Evolutionary conservation across 2,888 invertebrate species (phyloP).

Genomic region (Punctoribates punctum): DNA sequence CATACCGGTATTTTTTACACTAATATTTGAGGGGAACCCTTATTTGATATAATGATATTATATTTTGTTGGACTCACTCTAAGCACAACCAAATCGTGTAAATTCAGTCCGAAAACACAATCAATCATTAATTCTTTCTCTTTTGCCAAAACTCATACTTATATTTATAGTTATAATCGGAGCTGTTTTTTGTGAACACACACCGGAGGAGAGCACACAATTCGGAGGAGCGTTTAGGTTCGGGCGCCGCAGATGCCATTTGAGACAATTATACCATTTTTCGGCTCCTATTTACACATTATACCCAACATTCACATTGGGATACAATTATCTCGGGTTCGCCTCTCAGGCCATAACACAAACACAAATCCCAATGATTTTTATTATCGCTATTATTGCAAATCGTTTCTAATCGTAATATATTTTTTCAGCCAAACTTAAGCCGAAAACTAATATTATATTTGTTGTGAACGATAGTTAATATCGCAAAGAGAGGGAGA

Average conservation of each 20-base stretch:
- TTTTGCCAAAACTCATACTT: neutral
- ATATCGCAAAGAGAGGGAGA: neutral
- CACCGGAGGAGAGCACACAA: neutral
- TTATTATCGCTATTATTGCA: neutral
- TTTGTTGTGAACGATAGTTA: neutral
- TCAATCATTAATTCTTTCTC: conserved; percentile 33
- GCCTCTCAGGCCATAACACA: neutral
- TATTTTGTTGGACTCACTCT: neutral
- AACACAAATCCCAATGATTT: too few species aligned
- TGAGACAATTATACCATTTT: conserved; percentile 27
- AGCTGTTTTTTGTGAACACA: too few species aligned
- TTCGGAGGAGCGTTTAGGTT: neutral
- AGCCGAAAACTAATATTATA: neutral
- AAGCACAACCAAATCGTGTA: conserved; percentile 9
- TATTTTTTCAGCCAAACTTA: neutral
- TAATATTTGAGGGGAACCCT: neutral
- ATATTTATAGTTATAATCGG: neutral
- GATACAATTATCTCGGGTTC: neutral
- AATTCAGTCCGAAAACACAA: conserved; percentile 18
- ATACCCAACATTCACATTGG: neutral
- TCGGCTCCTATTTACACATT: conserved; percentile 18
- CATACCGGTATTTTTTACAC: neutral
- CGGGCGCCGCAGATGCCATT: conserved; percentile 34
- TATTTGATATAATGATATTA: conserved; percentile 15
- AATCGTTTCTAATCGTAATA: neutral